Evolutionary conservation across 2,113 vertebrate genomes (phyloP).

Genomic region (Neotragus pygmaeus): DNA sequence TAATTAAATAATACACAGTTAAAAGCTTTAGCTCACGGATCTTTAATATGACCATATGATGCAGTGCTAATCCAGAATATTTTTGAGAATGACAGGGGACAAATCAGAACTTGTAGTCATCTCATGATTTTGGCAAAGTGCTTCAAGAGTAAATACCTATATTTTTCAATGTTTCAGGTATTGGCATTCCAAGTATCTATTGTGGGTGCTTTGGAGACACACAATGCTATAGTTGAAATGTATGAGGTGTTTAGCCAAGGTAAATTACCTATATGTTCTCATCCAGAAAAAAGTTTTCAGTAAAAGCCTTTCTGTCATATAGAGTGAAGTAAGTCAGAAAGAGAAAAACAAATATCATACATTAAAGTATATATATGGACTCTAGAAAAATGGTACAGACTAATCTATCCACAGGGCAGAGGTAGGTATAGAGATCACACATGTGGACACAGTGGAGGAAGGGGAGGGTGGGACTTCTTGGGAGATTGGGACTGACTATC

Average conservation of each 20-base stretch:
- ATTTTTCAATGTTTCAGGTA: background rate
- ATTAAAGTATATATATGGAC: background rate
- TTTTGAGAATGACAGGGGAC: background rate
- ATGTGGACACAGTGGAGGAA: background rate
- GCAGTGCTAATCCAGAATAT: background rate
- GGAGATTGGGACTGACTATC: background rate
- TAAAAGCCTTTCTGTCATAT: background rate
- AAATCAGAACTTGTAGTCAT: background rate
- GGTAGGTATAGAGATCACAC: background rate
- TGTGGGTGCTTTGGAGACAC: background rate
- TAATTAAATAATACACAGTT: background rate
- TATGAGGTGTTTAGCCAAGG: background rate
- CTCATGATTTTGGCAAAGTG: background rate
- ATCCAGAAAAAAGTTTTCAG: background rate
- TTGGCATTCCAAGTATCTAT: background rate
- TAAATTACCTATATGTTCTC: background rate
- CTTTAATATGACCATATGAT: background rate
- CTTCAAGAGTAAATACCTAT: background rate
- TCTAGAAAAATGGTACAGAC: background rate
- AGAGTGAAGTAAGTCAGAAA: background rate
- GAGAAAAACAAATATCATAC: background rate
- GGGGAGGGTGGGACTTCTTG: background rate
- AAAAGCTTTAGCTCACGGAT: background rate
- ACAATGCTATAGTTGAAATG: background rate
- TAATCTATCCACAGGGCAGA: background rate